These are phyloP conservation scores for Pipra filicauda DNA, from an alignment of 2,113 vertebrate species.

Conservation along the genomic window DNA sequence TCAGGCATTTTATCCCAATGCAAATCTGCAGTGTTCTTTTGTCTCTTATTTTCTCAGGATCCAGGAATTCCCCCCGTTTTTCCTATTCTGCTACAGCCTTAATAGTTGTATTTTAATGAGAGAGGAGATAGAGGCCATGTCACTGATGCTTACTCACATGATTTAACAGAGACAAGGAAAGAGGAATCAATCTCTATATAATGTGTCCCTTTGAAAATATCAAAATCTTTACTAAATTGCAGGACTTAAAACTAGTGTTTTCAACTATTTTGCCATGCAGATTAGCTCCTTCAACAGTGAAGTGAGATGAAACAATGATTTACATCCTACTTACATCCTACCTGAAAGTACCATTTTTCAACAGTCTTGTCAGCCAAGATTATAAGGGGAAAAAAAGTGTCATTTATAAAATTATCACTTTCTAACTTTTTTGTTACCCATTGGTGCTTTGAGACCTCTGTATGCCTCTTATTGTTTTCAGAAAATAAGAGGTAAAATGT, in stretches of 20 bases:
- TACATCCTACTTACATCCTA: not conserved
- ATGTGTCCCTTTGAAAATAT: not conserved
- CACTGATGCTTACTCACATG: not conserved
- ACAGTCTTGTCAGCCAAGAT: not conserved
- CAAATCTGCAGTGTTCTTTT: not conserved
- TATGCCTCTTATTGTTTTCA: not conserved
- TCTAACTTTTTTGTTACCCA: not conserved
- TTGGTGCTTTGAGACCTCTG: not conserved
- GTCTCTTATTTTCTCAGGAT: not conserved
- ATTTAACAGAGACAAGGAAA: not conserved
- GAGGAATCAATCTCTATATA: not conserved
- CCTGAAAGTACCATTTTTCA: not conserved
- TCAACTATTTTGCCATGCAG: not conserved
- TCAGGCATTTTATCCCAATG: not conserved
- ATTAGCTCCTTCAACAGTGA: not conserved
- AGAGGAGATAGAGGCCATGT: not conserved
- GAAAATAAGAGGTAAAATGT: not conserved
- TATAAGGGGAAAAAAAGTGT: not conserved
- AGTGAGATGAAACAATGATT: not conserved
- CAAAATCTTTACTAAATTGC: not conserved
- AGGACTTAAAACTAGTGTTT: not conserved
- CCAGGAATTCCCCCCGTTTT: not conserved
- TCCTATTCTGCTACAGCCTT: not conserved
- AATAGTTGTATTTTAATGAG: not conserved
- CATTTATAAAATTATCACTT: not conserved